phyloP scores from a whole-genome alignment of 2,797 vertebrate species.

The Characodon lateralis region DNA sequence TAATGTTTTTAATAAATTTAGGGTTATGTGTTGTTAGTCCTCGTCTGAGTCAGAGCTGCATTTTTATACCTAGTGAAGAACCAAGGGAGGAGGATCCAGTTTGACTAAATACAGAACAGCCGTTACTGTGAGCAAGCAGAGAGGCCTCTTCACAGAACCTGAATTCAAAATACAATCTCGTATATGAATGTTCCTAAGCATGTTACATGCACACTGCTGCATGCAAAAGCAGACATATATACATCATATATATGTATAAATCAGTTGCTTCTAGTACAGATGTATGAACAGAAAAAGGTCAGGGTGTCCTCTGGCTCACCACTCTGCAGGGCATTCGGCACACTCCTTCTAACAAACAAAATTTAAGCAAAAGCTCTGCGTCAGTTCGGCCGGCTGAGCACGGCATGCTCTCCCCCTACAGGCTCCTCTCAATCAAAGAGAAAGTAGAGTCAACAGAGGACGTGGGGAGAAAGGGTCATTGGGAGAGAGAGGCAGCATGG shows the following conservation, averaged over 20 bases:
- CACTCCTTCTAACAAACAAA: not conserved
- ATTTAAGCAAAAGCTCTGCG: not conserved
- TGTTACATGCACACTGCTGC: not conserved
- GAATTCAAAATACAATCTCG: constrained; percentile 31
- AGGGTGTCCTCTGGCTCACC: constrained; percentile 33
- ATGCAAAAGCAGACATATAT: not conserved
- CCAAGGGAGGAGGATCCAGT: constrained; percentile 26
- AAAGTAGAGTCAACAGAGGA: constrained; percentile 19
- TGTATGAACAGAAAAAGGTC: constrained; percentile 20
- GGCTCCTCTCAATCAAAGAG: constrained; percentile 25
- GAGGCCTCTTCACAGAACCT: constrained; percentile 10
- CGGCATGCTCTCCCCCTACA: constrained; percentile 10
- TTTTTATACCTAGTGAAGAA: not conserved
- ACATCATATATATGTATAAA: not conserved
- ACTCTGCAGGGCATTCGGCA: constrained; percentile 12
- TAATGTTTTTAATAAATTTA: not conserved
- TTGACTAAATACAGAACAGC: constrained; percentile 27
- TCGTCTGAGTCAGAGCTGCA: not conserved
- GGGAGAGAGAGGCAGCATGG: constrained; percentile 23
- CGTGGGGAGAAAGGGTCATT: not conserved
- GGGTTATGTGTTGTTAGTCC: not conserved
- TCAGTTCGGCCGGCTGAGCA: constrained; percentile 32
- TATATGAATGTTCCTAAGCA: constrained; percentile 12
- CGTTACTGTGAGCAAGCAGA: constrained; percentile 8
- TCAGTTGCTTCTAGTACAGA: not conserved